Percentiles rank a stretch among this genome's conserved stretches.
These are phyloP conservation scores for Huso huso DNA, from an alignment of 2,797 vertebrate genomes.

Conservation along the genomic window DNA sequence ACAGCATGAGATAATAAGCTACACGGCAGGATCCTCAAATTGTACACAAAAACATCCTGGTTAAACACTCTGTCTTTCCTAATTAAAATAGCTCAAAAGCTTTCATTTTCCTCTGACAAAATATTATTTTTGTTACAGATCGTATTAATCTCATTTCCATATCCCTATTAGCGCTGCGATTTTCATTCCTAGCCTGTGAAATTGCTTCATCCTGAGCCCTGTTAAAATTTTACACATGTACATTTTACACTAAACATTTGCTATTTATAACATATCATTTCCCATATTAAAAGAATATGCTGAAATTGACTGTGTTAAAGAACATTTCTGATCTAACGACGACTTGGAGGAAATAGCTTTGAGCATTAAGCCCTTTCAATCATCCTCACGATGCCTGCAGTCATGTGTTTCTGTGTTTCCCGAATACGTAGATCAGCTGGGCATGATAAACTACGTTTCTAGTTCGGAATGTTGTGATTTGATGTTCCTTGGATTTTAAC, in stretches of 20 bases:
- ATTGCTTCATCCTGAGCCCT: background rate
- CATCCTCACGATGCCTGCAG: no score
- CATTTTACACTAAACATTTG: background rate
- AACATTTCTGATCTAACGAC: no score
- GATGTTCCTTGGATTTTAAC: no score
- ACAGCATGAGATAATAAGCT: background rate
- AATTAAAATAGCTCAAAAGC: background rate
- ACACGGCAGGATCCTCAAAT: background rate
- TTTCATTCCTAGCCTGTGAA: background rate
- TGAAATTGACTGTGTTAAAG: no score
- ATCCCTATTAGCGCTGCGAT: background rate
- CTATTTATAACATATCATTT: no score
- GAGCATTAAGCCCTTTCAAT: no score
- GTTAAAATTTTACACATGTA: background rate
- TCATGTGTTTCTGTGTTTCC: no score
- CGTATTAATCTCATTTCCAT: background rate
- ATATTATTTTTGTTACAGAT: background rate
- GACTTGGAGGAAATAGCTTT: no score
- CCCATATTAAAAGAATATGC: no score
- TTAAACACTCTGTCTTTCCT: background rate
- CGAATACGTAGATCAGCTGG: no score
- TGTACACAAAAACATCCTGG: background rate
- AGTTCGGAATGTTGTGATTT: no score
- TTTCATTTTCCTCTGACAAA: conserved; percentile 1
- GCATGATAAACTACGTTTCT: no score